Percentiles rank a stretch among this genome's conserved stretches.
Conservation (phyloP, 2,797 vertebrate species). For the Gambusia yucatana region DNA sequence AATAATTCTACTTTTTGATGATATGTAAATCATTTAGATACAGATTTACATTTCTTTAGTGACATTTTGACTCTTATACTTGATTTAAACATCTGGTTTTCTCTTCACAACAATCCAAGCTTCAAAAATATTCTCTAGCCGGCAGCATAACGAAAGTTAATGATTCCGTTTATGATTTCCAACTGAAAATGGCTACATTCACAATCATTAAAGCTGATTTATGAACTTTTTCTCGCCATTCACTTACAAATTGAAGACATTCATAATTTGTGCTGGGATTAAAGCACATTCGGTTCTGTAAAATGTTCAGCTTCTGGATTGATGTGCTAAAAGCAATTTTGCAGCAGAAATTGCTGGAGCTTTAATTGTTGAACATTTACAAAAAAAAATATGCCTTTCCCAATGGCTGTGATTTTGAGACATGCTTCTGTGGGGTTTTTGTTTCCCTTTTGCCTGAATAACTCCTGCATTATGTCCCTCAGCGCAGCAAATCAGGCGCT, state of each 20-base stretch:
- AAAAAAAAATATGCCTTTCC: conserved; percentile 41
- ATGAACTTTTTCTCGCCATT: background rate
- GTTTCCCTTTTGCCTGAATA: conserved; percentile 64
- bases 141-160: background rate
- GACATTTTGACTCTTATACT: background rate
- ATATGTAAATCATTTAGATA: background rate
- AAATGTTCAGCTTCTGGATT: conserved; percentile 23
- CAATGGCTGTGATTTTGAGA: conserved; percentile 63
- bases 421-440: conserved; percentile 57
- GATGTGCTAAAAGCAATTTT: conserved; percentile 51
- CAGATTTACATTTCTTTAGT: background rate
- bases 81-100: background rate
- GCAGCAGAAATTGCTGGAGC: conserved; percentile 41
- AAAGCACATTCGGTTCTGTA: conserved; percentile 34
- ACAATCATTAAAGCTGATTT: background rate
- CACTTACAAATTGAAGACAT: background rate
- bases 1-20: background rate
- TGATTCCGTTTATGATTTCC: background rate
- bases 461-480: conserved; percentile 64
- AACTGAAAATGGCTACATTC: background rate
- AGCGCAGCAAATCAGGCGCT: conserved; percentile 60
- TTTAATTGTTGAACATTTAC: conserved; percentile 63
- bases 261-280: conserved; percentile 19
- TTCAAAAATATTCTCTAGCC: background rate
- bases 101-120: background rate